Conservation (phyloP, 2,888 invertebrate species). For the Sthenelais limicola region DNA sequence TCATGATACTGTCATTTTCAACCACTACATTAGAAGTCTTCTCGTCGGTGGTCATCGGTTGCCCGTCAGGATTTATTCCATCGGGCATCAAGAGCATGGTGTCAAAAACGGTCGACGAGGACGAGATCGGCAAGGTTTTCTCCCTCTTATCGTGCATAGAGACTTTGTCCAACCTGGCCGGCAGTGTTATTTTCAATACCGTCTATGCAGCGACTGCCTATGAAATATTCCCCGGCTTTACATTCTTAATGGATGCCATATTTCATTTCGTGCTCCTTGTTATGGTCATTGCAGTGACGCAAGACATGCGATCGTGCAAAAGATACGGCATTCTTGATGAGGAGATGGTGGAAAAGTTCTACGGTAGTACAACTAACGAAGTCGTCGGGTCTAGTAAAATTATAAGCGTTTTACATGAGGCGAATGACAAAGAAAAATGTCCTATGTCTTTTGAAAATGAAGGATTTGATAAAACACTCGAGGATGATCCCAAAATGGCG, state of each 20-base stretch:
- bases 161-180: slow-evolving; percentile 66
- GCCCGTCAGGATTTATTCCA: slow-evolving; percentile 66
- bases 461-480: too few species aligned
- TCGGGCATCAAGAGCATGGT: slow-evolving; percentile 66
- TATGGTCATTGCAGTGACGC: slow-evolving; percentile 1
- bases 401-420: too few species aligned
- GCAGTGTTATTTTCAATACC: slow-evolving; percentile 64
- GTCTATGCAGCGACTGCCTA: slow-evolving; percentile 65
- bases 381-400: too few species aligned
- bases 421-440: too few species aligned
- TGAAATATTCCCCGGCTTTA: slow-evolving; percentile 63
- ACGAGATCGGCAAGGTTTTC: slow-evolving; percentile 69
- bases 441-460: too few species aligned
- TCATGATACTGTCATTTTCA: slow-evolving; percentile 59
- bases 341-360: not conserved
- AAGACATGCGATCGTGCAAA: slow-evolving; percentile 13
- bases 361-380: slow-evolving; percentile 21
- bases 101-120: slow-evolving; percentile 66
- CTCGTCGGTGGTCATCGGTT: slow-evolving; percentile 62
- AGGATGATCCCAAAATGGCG: too few species aligned
- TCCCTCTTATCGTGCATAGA: slow-evolving; percentile 67
- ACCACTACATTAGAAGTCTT: slow-evolving; percentile 65
- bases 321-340: slow-evolving; percentile 7
- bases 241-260: slow-evolving; percentile 62
- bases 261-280: slow-evolving; percentile 56